Evolutionary conservation across 2,113 vertebrate genomes (phyloP), one percentile per base, ranked within the genome.

Genomic region (Stegastes partitus): DNA sequence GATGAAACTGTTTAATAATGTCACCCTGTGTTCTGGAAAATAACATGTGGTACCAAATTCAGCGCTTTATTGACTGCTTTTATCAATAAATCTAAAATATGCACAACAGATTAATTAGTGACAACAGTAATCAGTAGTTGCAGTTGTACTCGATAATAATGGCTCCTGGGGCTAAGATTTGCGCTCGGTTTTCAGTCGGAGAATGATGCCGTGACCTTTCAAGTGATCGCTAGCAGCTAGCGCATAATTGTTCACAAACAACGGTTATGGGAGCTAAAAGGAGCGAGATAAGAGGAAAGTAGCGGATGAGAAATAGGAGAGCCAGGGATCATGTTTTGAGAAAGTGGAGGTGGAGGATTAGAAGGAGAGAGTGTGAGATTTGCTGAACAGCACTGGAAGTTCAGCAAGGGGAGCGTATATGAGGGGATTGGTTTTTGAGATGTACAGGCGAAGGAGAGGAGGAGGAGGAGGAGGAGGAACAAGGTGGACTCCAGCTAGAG

Each of bases 331-430:
- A 72, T 66, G 73, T 79, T 87, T 78, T 51, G 16, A 81, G 85
- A 64, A 83, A 76, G 75, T 81, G 72, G 56, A 88, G 87, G 79
- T 82, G 73, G 64, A 76, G 85, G 81, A 87, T 87, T 86, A 88
- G 65, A 64, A 42, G 64, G 81, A 65, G 69, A 65, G 71, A 73
- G 84, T 49, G 78, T 79, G 73, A 90, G 75, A 85, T 81, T 86
- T 89, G 79, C 83, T 87, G 81, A 91, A 73, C 58, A 68, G 74
- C 56, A 22, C 78, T 69, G 57, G 47, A 91, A 82, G 80, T 84
- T 90, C 66, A 87, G 77, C 23, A 12, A 74, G 39, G 50, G 71
- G 59, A 79, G 65, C 47, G 22, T 78, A 53, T 68, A 64, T 71
- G 77, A 82, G 63, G 12, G 62, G 80, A 87, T 77, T 80, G 81